phyloP scores from a whole-genome alignment of 2,888 invertebrate species.

The Heteromurus nitidus region DNA sequence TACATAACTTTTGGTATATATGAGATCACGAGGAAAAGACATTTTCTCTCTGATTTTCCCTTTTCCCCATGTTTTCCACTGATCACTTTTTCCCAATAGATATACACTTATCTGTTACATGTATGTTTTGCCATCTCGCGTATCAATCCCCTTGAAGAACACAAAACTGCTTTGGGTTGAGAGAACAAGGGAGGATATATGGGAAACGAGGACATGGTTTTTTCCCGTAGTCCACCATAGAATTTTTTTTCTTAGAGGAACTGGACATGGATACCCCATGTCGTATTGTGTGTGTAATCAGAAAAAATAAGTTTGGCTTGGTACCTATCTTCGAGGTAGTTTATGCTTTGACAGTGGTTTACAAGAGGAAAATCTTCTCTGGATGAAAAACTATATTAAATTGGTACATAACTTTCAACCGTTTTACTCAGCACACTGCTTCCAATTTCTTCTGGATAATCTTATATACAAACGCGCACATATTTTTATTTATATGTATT shows the following conservation, averaged over 20 bases:
- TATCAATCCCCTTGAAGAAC: slow-evolving; percentile 30
- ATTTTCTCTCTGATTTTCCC: too few species aligned
- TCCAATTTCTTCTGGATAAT: slow-evolving; percentile 28
- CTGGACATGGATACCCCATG: background rate
- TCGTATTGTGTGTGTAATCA: slow-evolving; percentile 30
- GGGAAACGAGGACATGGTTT: background rate
- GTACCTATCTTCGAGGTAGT: slow-evolving; percentile 32
- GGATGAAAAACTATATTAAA: slow-evolving; percentile 44
- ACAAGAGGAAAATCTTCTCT: slow-evolving; percentile 2
- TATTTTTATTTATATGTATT: too few species aligned
- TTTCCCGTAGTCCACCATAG: background rate
- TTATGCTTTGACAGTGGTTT: slow-evolving; percentile 22
- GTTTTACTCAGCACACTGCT: slow-evolving; percentile 27
- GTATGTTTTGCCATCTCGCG: slow-evolving; percentile 31
- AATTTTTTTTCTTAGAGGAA: background rate
- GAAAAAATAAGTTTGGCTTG: slow-evolving; percentile 48
- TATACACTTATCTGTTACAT: background rate
- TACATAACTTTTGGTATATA: too few species aligned
- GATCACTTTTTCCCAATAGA: slow-evolving; percentile 10
- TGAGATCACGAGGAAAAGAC: too few species aligned
- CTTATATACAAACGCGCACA: background rate
- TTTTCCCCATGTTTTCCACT: background rate
- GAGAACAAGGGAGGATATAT: slow-evolving; percentile 12
- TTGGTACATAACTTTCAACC: slow-evolving; percentile 58
- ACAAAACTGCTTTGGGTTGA: background rate